Evolutionary conservation across 1,140 invertebrate genomes (phyloP), one percentile per base, ranked within the genome.

Genomic region (Drosophila micromelanica): DNA sequence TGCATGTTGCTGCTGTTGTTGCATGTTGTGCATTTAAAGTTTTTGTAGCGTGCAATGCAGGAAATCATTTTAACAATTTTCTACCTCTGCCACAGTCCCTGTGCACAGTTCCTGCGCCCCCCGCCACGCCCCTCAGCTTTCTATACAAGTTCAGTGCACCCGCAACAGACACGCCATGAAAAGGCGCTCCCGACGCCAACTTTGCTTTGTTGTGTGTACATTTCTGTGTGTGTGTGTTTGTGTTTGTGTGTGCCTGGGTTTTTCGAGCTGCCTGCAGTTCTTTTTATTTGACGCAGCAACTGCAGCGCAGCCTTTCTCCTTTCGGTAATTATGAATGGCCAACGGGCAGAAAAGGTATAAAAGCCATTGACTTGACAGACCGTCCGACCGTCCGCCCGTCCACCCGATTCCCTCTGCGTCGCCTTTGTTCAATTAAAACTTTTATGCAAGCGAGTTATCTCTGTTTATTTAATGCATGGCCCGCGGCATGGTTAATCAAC

Each of bases 41-140:
- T 84, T 81, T 60, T 76, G 84, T 86, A 89, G 84, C 82, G 72
- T 87, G 84, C 82, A 82, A 71, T 87, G 82, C 76, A 87, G 82
- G 82, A 86, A 86, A 86, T 87, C 75, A 86, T 86, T 86, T 86
- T 89, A 87, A 87, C 82, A 86, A 76, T 86, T 86, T 86, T 82
- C 68, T 65, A 59, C 76, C 80, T 60, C 46, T 32, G 30, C 13
- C 49, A 27, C 13, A 17, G 7, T 4, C 30, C 0, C 42, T 5
- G 15, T 15, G 40, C n/a, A 15, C 27, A 15, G n/a, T 52, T 76
- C 40, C 45, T 17, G 27, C 27, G 5, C 5, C 4, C 4, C 15
- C 13, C 46, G 57, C 42, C 67, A 51, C 59, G 63, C 8, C 43
- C 48, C 32, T 40, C 43, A 37, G 49, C 61, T 76, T 80, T 69